phyloP scores from a whole-genome alignment of 2,113 vertebrate genomes.

The Thunnus thynnus region DNA sequence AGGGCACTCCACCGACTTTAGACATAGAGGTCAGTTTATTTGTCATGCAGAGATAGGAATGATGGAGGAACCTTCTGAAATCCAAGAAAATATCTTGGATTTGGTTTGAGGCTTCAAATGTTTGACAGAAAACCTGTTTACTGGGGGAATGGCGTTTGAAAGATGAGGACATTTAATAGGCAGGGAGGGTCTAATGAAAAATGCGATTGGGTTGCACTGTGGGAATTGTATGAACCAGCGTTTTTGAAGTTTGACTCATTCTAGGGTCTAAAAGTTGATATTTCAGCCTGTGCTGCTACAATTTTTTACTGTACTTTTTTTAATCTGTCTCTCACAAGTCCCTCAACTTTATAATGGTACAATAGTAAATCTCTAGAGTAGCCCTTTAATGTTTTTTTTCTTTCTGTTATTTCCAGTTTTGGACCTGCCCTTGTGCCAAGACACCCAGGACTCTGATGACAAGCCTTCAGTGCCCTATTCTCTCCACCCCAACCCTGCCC shows the following conservation, averaged over 20 bases:
- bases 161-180: too few species aligned
- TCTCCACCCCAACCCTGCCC: constrained; percentile 82
- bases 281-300: not conserved
- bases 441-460: constrained; percentile 79
- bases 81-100: not conserved
- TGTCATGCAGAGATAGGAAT: not conserved
- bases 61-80: not conserved
- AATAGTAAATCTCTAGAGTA: not conserved
- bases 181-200: not conserved
- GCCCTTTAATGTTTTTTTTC: constrained; percentile 3
- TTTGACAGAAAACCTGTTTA: too few species aligned
- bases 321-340: not conserved
- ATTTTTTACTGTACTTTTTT: not conserved
- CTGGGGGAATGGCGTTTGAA: too few species aligned
- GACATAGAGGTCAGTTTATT: not conserved
- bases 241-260: not conserved
- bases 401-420: constrained; percentile 68
- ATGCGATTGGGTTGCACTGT: not conserved
- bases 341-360: not conserved
- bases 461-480: constrained; percentile 61
- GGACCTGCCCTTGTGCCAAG: constrained; percentile 80
- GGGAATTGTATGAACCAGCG: not conserved
- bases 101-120: too few species aligned
- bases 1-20: not conserved
- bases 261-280: too few species aligned